Evolutionary conservation across 2,113 vertebrate genomes (phyloP).

Genomic region (Astur gentilis): DNA sequence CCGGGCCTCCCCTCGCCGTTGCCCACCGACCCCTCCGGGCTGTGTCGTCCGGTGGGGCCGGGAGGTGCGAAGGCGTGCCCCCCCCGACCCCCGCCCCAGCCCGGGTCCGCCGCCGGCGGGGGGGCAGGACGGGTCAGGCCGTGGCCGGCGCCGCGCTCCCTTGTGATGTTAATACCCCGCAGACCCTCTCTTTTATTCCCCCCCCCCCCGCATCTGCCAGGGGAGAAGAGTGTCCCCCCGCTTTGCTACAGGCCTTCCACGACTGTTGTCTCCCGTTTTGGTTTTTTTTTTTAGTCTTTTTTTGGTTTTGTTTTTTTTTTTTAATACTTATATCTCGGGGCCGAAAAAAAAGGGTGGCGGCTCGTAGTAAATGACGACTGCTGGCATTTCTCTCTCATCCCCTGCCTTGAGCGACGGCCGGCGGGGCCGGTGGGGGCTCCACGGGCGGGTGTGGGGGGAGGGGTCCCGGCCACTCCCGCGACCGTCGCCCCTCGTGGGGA

Average conservation of each 20-base stretch:
- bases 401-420: not conserved
- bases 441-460: too few relatives aligned
- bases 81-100: not conserved
- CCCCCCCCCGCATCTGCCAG: constrained; percentile 42
- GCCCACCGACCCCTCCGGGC: not conserved
- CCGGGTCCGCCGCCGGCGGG: too few relatives aligned
- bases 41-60: not conserved
- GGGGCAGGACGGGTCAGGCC: not conserved
- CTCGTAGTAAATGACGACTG: constrained; percentile 65
- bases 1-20: not conserved
- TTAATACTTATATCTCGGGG: not conserved
- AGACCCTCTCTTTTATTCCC: not conserved
- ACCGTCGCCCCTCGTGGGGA: not conserved
- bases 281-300: not conserved
- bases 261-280: not conserved
- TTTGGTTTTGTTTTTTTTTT: too few relatives aligned
- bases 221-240: not conserved
- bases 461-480: not conserved
- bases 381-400: constrained; percentile 31
- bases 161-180: constrained; percentile 70
- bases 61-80: not conserved
- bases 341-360: not conserved
- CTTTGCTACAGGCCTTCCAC: constrained; percentile 69
- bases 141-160: constrained; percentile 37
- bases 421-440: not conserved